A percentile compares a stretch with the other conserved stretches of the same genome.
phyloP scores from a whole-genome alignment of 1,140 invertebrate genomes.

The Tribolium madens region DNA sequence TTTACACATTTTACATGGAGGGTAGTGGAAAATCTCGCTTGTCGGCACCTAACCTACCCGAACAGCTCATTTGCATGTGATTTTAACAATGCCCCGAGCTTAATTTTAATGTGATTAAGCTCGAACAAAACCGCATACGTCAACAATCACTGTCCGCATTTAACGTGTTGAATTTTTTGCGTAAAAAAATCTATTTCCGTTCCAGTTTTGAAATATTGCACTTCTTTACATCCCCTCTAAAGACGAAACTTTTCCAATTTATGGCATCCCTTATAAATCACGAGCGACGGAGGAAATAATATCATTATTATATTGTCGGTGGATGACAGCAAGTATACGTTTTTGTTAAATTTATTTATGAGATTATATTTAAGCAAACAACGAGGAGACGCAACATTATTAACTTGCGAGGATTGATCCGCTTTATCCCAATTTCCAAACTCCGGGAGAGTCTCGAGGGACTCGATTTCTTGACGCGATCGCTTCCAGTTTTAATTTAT shows the following conservation, averaged over 20 bases:
- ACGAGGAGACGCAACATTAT: conserved; percentile 45
- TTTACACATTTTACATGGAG: conserved; percentile 51
- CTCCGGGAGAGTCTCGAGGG: conserved; percentile 2
- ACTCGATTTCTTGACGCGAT: conserved; percentile 5
- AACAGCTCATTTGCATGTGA: conserved; percentile 48
- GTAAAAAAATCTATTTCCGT: conserved; percentile 19
- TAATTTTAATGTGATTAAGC: conserved; percentile 39
- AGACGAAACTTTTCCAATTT: conserved; percentile 52
- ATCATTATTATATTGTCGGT: conserved; percentile 57
- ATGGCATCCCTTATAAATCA: conserved; percentile 54
- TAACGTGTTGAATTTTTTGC: not conserved
- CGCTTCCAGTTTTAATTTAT: conserved; percentile 28
- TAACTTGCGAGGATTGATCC: conserved; percentile 47
- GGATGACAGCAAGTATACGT: conserved; percentile 53
- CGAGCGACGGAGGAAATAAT: conserved; percentile 52
- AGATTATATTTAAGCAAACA: conserved; percentile 58
- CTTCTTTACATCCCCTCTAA: conserved; percentile 19
- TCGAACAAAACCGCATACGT: conserved; percentile 23
- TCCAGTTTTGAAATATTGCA: conserved; percentile 34
- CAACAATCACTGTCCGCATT: not conserved
- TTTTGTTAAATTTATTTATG: conserved; percentile 58
- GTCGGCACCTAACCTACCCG: conserved; percentile 46
- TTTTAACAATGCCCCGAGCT: conserved; percentile 49
- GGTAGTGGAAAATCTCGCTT: conserved; percentile 45
- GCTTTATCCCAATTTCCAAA: not conserved